Conservation (phyloP, 2,113 vertebrate species). For the Bubalus kerabau region DNA sequence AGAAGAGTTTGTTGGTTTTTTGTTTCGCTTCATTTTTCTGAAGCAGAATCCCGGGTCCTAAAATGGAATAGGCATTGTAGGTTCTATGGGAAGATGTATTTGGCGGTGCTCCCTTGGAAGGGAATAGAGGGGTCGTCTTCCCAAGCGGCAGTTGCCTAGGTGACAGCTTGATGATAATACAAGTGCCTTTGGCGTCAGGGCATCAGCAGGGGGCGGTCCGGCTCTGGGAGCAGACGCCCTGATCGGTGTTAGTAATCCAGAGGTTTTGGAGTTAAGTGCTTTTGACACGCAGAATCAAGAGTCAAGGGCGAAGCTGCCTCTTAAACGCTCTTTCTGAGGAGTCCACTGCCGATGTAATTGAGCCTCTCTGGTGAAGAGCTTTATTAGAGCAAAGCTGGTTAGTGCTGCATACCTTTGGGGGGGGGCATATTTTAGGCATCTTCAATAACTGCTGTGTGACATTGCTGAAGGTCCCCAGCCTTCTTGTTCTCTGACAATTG, state of each 20-base stretch:
- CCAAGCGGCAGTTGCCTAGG: neutral
- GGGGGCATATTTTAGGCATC: slow-evolving; percentile 50
- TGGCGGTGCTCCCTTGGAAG: neutral
- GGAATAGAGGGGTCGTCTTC: neutral
- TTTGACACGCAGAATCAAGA: slow-evolving; percentile 81
- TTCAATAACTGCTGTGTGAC: slow-evolving; percentile 73
- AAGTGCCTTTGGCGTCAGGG: slow-evolving; percentile 46
- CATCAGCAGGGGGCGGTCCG: slow-evolving; percentile 62
- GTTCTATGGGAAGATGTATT: neutral
- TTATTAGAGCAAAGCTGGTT: slow-evolving; percentile 79
- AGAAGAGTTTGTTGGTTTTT: neutral
- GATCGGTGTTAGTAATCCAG: slow-evolving; percentile 78
- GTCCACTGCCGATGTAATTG: slow-evolving; percentile 78
- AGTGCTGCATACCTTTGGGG: slow-evolving; percentile 69
- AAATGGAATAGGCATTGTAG: neutral
- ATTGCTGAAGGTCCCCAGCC: slow-evolving; percentile 74
- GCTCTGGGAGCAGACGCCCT: slow-evolving; percentile 72
- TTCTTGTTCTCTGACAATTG: neutral
- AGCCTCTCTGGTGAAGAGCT: slow-evolving; percentile 78
- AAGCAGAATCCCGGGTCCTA: neutral
- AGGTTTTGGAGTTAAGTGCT: slow-evolving; percentile 81
- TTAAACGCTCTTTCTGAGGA: slow-evolving; percentile 76
- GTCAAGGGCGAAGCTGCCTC: slow-evolving; percentile 83
- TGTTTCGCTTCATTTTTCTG: neutral
- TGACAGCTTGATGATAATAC: neutral